A percentile compares a stretch with the other conserved stretches of the same genome.
Evolutionary conservation across 2,888 invertebrate genomes (phyloP).

Genomic region (Bombylius discolor): DNA sequence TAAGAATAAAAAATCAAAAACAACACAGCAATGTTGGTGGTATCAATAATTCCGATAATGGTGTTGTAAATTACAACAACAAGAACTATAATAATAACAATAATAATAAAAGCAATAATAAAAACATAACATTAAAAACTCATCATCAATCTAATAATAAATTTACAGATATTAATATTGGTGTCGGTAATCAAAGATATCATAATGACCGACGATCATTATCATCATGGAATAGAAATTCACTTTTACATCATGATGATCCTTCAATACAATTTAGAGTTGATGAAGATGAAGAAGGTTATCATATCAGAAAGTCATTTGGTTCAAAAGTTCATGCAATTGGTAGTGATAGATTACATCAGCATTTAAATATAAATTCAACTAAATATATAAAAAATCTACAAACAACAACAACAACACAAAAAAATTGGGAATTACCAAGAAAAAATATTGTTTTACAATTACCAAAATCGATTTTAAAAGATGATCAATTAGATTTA

Average conservation of each 20-base stretch:
- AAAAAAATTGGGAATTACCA: neutral
- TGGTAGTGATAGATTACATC: neutral
- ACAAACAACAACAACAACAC: neutral
- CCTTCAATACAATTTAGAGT: too few relatives aligned
- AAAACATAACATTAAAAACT: neutral
- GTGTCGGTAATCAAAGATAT: neutral
- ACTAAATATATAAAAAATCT: neutral
- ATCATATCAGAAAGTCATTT: neutral
- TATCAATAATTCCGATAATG: too few relatives aligned
- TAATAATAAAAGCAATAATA: too few relatives aligned
- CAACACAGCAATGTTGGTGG: too few relatives aligned
- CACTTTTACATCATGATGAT: neutral
- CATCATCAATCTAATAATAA: neutral
- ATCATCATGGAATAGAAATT: neutral
- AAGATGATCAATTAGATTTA: constrained; percentile 7
- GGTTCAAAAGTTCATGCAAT: neutral
- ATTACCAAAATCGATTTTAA: constrained; percentile 1
- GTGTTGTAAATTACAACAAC: too few relatives aligned
- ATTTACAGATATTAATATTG: neutral
- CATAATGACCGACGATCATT: neutral
- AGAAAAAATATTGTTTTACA: neutral
- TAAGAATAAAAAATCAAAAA: too few relatives aligned
- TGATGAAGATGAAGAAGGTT: neutral
- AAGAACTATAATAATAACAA: too few relatives aligned
- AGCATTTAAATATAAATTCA: neutral